Base-by-base conservation (phyloP, 2,888 invertebrate genomes). In the Tuberolachnus salignus region DNA sequence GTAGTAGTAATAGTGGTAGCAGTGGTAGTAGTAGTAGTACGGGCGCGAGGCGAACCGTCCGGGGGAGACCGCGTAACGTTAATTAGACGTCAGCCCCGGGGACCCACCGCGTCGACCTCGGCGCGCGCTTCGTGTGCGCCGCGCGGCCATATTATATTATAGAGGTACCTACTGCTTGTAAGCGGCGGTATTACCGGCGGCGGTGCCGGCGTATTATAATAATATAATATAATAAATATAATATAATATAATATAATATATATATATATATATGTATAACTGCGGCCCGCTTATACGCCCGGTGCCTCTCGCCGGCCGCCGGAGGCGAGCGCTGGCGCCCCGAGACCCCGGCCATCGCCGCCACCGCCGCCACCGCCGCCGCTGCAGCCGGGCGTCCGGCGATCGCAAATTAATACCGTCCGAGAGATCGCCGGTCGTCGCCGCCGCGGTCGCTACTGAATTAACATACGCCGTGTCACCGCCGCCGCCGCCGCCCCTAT, bases 71-170 rank as follows among this genome's bases (percentile, higher is more conserved):
- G 75, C 67, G 75, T 69, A 78, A 78, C 78, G 78, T 78, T 78
- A 78, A 78, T 78, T 78, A 78, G 78, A 78, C 78, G 78, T 78
- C 78, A 78, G 78, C 67, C 67, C 78, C 59, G 59, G 78, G 78
- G 78, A 78, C 78, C 78, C 67, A 78, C 78, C 78, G 59, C 78
- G 69, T 49, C 64, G 78, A 78, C 67, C 53, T 44, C 59, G 49
- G 49, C 57, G 51, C 21, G 46, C 59, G 69, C 55, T 78, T 51
- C 78, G 53, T 61, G 63, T 63, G 53, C n/a, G 23, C 26, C 21
- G 26, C n/a, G 66, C 42, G 13, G 66, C 14, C 11, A 51, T 13
- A 16, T n/a, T n/a, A n/a, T n/a, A n/a, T n/a, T n/a, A n/a, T 14
- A 16, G 53, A 16, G 3, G 14, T 6, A 8, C 9, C 26, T 26